These are phyloP conservation scores for Argentina silus DNA, from an alignment of 2,797 vertebrate genomes.

Conservation along the genomic window DNA sequence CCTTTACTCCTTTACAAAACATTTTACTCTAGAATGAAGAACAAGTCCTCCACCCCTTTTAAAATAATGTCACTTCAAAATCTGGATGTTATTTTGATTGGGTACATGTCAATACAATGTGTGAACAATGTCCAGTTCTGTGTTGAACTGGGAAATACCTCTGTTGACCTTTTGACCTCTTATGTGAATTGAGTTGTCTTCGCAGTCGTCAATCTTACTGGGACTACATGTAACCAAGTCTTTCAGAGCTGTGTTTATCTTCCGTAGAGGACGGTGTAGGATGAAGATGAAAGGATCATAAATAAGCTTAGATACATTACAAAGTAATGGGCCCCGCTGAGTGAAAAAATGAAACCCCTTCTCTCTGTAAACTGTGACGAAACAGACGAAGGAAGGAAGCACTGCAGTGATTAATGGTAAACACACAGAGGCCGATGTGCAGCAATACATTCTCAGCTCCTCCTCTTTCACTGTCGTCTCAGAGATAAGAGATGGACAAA, in stretches of 20 bases:
- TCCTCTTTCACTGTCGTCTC: background rate
- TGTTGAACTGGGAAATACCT: background rate
- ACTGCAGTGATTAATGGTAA: background rate
- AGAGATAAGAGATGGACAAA: background rate
- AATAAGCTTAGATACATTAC: background rate
- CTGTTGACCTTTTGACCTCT: background rate
- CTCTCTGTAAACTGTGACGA: constrained; percentile 1
- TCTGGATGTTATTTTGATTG: no score
- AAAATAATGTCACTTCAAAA: background rate
- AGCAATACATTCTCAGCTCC: background rate
- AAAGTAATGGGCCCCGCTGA: background rate
- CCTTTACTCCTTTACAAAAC: background rate
- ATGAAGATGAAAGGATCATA: background rate
- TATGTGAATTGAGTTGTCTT: background rate
- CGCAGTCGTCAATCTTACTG: background rate
- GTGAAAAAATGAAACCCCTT: background rate
- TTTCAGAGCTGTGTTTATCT: background rate
- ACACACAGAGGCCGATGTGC: constrained; percentile 6
- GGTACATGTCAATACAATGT: no score
- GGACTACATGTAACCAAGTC: background rate
- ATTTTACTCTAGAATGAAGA: background rate
- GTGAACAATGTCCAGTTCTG: background rate
- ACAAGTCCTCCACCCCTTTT: background rate
- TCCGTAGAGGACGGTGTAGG: background rate
- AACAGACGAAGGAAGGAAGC: constrained; percentile 1